Evolutionary conservation across 2,113 vertebrate species (phyloP), one percentile per base, ranked within the genome.

Genomic region (Aleadryas rufinucha): DNA sequence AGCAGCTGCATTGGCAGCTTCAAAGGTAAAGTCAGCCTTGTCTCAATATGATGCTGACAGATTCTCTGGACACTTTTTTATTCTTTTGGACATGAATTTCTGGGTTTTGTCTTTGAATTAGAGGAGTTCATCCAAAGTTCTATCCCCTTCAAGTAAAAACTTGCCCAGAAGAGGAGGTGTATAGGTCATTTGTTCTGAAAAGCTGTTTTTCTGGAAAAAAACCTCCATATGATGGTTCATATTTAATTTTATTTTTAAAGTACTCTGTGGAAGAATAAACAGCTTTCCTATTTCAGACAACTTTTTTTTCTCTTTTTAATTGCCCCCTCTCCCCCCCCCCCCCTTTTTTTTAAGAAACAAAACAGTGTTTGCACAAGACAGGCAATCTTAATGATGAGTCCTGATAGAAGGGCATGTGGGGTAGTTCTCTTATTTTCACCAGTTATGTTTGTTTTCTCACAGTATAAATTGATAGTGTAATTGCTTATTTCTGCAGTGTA

Each of bases 31-130:
- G 68, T 90, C 59, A 50, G 39, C 64, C 81, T 96, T 95, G 60
- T 91, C 93, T 77, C 85, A 54, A 57, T 16, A n/a, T 63, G 41
- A 64, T 95, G 91, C 80, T 96, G 85, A 80, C 84, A 75, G 80
- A 84, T 59, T 70, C 23, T 49, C 8, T 77, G 42, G 64, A 49
- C 39, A 74, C 66, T 41, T 93, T 97, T 95, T 59, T 80, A 30
- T 85, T 72, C 39, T 56, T 57, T 75, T 84, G 24, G 49, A 26
- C 94, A 74, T 66, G 59, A 80, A 92, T 95, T 96, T 81, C 68
- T 93, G 87, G 66, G 24, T 39, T 84, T 87, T 91, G 84, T 91
- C 93, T 95, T 97, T 96, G 71, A 93, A 93, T 95, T 85, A 95
- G 50, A 90, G 50, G 22, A 61, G 75, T 86, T 95, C 71, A 56